Base-by-base conservation (phyloP, 2,888 invertebrate species). In the Idaea aversata region DNA sequence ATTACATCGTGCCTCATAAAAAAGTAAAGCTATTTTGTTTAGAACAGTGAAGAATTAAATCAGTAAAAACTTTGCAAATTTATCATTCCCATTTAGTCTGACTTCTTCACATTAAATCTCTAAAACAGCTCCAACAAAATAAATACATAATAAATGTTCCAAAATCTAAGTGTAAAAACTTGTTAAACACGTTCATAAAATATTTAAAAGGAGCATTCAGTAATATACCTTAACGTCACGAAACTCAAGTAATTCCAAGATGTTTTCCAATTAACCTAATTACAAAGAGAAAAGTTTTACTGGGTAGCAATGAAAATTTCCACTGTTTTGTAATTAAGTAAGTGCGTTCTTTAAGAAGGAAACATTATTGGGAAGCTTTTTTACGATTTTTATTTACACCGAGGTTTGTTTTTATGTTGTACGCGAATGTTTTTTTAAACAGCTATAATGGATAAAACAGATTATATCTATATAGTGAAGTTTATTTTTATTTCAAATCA, bases 211-310 rank as follows among this genome's bases (percentile, higher is more conserved):
- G 13, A 57, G 47, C 57, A 64, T 62, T 67, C 62, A 34, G 66
- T 66, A 66, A 71, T 70, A 66, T 63, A 60, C 68, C 61, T 63
- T 68, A 70, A 71, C 73, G 70, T 70, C 70, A 71, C 70, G 69
- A 66, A 70, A 67, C 63, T 63, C 70, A 70, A 67, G 69, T 74
- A 72, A 72, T 59, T 71, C 72, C 72, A 74, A 72, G 71, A 72
- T 74, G 74, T 74, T 74, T 74, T 72, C 74, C 74, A 74, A 71
- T 72, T 71, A 68, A 67, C 66, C 70, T 72, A 72, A 74, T 74
- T 74, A 72, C 70, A 68, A 67, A 67, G 68, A 70, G 67, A 65
- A 67, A 70, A 70, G 71, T 71, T 71, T 72, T 68, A 68, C 68
- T 65, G 70, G 61, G 59, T 34, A 59, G 61, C 67, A 65, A 71